A percentile compares a stretch with the other conserved stretches of the same genome.
These are phyloP conservation scores for Nannospalax galili DNA, from an alignment of 2,113 vertebrate species.

Conservation along the genomic window DNA sequence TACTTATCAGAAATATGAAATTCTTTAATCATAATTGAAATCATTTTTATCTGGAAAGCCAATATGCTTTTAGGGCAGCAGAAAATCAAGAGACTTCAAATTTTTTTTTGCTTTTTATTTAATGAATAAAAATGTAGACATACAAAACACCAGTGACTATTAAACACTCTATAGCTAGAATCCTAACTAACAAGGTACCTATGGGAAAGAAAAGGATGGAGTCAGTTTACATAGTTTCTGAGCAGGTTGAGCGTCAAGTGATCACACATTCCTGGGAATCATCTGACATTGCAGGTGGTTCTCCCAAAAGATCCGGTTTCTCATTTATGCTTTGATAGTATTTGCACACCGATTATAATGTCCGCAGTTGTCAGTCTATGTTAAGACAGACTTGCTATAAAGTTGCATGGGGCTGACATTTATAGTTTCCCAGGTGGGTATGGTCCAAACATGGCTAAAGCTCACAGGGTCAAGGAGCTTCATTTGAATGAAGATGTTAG, in stretches of 20 bases:
- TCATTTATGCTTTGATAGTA: slow-evolving; percentile 80
- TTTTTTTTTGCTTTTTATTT: slow-evolving; percentile 70
- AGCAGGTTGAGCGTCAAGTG: slow-evolving; percentile 58
- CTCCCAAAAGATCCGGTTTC: slow-evolving; percentile 84
- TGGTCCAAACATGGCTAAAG: background rate
- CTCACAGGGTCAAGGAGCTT: background rate
- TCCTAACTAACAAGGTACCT: slow-evolving; percentile 36
- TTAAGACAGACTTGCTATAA: slow-evolving; percentile 69
- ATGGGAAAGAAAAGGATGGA: background rate
- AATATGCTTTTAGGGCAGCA: slow-evolving; percentile 14
- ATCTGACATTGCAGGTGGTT: slow-evolving; percentile 64
- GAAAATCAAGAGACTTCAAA: slow-evolving; percentile 75
- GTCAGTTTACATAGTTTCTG: slow-evolving; percentile 72
- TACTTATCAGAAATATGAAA: slow-evolving; percentile 28
- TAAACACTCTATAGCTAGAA: slow-evolving; percentile 28
- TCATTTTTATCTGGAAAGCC: slow-evolving; percentile 63
- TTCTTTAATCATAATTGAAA: slow-evolving; percentile 40
- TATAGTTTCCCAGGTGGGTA: background rate
- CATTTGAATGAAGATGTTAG: slow-evolving; percentile 4
- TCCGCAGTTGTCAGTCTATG: slow-evolving; percentile 79
- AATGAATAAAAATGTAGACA: slow-evolving; percentile 63
- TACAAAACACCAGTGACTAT: slow-evolving; percentile 39
- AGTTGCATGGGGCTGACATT: slow-evolving; percentile 59
- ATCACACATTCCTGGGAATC: slow-evolving; percentile 71
- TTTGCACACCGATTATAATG: slow-evolving; percentile 81